These are phyloP conservation scores for Nannospalax galili DNA, from an alignment of 2,113 vertebrate genomes.

Conservation along the genomic window DNA sequence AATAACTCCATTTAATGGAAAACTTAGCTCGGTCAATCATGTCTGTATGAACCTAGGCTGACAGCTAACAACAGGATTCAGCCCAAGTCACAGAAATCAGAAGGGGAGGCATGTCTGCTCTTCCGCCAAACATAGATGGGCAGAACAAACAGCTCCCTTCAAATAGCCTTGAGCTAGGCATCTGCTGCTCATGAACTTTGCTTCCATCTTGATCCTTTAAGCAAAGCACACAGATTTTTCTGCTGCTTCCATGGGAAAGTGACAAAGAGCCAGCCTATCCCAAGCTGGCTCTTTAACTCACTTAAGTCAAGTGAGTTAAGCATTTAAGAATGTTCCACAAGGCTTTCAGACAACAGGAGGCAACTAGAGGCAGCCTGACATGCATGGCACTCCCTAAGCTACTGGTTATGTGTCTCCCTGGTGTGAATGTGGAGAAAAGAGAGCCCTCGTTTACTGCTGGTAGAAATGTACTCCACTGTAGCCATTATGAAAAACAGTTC, in stretches of 20 bases:
- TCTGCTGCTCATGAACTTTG: neutral
- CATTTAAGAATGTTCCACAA: neutral
- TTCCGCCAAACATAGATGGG: neutral
- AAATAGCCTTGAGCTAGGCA: neutral
- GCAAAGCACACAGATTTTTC: neutral
- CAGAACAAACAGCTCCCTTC: neutral
- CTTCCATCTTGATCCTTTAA: neutral
- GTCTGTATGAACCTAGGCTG: neutral
- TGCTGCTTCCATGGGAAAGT: neutral
- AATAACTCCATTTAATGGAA: neutral
- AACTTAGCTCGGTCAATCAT: neutral
- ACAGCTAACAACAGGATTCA: neutral
- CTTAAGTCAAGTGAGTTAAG: neutral
- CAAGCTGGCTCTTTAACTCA: too few species aligned
- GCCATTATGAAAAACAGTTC: neutral
- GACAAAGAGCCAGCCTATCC: neutral
- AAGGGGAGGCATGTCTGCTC: neutral
- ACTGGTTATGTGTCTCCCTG: too few species aligned
- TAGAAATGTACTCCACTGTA: neutral
- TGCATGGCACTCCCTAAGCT: rapidly evolving
- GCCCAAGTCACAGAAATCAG: neutral
- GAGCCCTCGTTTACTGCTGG: too few species aligned
- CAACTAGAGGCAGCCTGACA: neutral
- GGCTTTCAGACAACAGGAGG: neutral
- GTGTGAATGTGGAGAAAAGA: neutral